Evolutionary conservation across 2,888 invertebrate species (phyloP).

Genomic region (Eristalis tenax): DNA sequence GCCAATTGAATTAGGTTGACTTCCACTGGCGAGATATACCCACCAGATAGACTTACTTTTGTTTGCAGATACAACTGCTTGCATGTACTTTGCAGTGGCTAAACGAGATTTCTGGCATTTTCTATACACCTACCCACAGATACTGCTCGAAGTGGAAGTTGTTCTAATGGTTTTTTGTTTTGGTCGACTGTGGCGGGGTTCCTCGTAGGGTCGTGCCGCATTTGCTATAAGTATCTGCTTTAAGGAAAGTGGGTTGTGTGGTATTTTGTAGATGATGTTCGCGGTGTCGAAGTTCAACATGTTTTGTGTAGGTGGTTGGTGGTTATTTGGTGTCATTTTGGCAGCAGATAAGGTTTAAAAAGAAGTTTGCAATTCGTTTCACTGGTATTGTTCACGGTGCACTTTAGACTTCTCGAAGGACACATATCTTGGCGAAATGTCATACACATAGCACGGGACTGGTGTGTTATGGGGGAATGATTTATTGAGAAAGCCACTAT

Average conservation of each 20-base stretch:
- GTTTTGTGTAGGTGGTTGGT: conserved; percentile 65
- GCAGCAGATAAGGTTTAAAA: conserved; percentile 9
- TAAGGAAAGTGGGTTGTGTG: conserved; percentile 67
- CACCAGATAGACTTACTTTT: conserved; percentile 70
- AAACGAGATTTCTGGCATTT: conserved; percentile 68
- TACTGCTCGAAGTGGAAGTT: conserved; percentile 38
- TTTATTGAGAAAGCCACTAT: conserved; percentile 63
- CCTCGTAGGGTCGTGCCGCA: conserved; percentile 54
- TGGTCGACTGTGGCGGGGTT: conserved; percentile 20
- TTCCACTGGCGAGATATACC: conserved; percentile 70
- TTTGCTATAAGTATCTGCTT: conserved; percentile 39
- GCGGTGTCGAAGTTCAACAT: conserved; percentile 68
- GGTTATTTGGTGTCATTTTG: conserved; percentile 56
- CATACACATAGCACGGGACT: conserved; percentile 34
- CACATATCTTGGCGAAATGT: conserved; percentile 39
- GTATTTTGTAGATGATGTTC: conserved; percentile 69
- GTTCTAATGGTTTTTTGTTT: conserved; percentile 63
- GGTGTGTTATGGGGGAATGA: conserved; percentile 42
- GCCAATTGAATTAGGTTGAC: conserved; percentile 71
- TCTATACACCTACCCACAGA: conserved; percentile 27
- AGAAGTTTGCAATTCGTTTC: conserved; percentile 21
- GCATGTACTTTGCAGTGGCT: conserved; percentile 66
- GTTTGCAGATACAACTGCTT: conserved; percentile 69
- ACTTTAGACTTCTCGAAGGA: background rate
- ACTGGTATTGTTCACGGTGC: conserved; percentile 5